These are phyloP conservation scores for Oryzias woworae DNA, from an alignment of 2,113 vertebrate genomes.

Conservation along the genomic window DNA sequence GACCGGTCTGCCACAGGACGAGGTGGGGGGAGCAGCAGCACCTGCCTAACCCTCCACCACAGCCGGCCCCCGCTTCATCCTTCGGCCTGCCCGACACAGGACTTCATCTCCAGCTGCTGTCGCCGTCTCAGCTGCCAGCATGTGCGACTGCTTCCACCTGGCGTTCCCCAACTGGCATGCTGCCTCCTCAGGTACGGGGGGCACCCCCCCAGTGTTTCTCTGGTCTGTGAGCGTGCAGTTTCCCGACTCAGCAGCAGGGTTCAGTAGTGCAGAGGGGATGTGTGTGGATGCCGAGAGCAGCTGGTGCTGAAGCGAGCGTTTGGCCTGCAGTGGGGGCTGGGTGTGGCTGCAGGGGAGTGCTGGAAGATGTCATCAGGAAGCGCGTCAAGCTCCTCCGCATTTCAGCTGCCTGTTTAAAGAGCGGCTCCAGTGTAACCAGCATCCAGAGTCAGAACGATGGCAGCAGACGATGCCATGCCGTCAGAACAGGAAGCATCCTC, in stretches of 20 bases:
- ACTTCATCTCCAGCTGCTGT: conserved; percentile 11
- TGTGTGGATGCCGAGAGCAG: conserved; percentile 1
- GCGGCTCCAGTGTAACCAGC: too few species aligned
- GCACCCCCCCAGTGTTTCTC: conserved; percentile 48
- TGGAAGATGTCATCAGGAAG: conserved; percentile 50
- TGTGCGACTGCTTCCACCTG: conserved; percentile 99
- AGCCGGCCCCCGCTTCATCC: conserved; percentile 4
- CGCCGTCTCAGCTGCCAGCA: conserved; percentile 72
- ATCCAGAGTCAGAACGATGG: too few species aligned
- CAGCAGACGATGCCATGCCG: too few species aligned
- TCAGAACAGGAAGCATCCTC: too few species aligned
- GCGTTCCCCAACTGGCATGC: conserved; percentile 97
- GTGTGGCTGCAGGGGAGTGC: conserved; percentile 76
- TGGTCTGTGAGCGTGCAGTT: conserved; percentile 25
- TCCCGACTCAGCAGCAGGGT: conserved; percentile 50
- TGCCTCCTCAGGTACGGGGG: conserved; percentile 91
- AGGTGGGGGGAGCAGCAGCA: conserved; percentile 18
- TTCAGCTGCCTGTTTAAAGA: conserved; percentile 7
- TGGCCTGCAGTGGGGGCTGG: conserved; percentile 69
- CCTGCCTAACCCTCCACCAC: conserved; percentile 22
- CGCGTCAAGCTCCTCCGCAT: conserved; percentile 14
- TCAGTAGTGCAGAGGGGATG: conserved; percentile 36
- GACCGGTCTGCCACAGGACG: conserved; percentile 33
- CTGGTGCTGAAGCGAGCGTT: conserved; percentile 45
- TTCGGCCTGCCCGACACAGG: conserved; percentile 5